Evolutionary conservation across 2,113 vertebrate genomes (phyloP), one percentile per base, ranked within the genome.

Genomic region (Chamaetylas fuelleborni): DNA sequence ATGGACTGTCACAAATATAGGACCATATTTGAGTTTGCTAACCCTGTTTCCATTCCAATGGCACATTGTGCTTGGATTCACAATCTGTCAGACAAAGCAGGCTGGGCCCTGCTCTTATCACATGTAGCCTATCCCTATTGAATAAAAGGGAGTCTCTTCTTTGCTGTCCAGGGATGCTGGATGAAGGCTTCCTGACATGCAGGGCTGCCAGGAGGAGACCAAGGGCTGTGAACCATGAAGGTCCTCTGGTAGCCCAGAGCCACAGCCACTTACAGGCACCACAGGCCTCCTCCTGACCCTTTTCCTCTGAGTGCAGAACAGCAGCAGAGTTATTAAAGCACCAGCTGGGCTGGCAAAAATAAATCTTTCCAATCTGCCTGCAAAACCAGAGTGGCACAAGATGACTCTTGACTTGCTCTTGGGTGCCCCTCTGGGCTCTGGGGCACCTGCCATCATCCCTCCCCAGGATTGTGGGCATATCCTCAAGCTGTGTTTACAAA

Each of bases 401-500:
- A 86, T 72, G 72, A 74, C 95, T 88, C 86, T 86, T 88, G 82
- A 90, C 64, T 96, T 90, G 56, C 72, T 88, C 34, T 83, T 70
- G 72, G 82, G 45, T 70, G 51, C 29, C 82, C 64, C 86, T 70
- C 51, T 36, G 88, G 53, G 71, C 57, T 40, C 54, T 34, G 80
- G 62, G 90, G 88, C 88, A 96, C 81, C 90, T 96, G 95, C 78
- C 67, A 38, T 43, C 25, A 34, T 83, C 67, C 56, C 67, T 83
- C 54, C 86, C 5, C 6, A 1, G 51, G 64, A 81, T 94, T 88
- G 72, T 88, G 80, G 94, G 94, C 88, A 95, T 43, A 70, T 88
- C 80, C 92, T 94, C 94, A 88, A 66, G 57, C 86, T 81, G 88
- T 93, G 83, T 97, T 94, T 95, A 93, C 94, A 83, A 23, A 67